A percentile compares a stretch with the other conserved stretches of the same genome.
phyloP scores from a whole-genome alignment of 2,888 invertebrate genomes.

The Cheilosia soror region DNA sequence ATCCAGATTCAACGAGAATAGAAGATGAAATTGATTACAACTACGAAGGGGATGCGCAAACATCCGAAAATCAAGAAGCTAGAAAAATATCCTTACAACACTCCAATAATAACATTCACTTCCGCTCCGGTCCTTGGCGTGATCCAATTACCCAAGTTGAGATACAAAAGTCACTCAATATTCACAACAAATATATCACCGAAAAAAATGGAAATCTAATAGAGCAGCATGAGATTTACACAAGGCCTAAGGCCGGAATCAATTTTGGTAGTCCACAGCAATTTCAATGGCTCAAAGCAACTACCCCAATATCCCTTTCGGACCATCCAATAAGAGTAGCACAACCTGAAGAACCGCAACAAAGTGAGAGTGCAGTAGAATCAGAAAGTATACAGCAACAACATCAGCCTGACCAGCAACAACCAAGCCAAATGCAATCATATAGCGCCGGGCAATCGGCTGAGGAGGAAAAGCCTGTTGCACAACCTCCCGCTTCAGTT shows the following conservation, averaged over 20 bases:
- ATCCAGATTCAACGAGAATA: not conserved
- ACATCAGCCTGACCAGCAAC: conserved; percentile 68
- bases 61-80: conserved; percentile 18
- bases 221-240: conserved; percentile 81
- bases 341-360: conserved; percentile 27
- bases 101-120: conserved; percentile 59
- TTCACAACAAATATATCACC: conserved; percentile 82
- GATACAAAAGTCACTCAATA: conserved; percentile 86
- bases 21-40: not conserved
- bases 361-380: conserved; percentile 3
- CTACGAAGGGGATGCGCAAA: not conserved
- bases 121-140: conserved; percentile 71
- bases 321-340: conserved; percentile 49
- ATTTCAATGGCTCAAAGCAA: not conserved
- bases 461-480: conserved; percentile 78
- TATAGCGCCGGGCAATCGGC: conserved; percentile 5
- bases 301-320: conserved; percentile 65
- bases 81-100: not conserved
- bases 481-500: conserved; percentile 84
- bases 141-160: conserved; percentile 85
- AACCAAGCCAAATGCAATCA: conserved; percentile 37
- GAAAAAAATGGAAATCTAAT: conserved; percentile 81
- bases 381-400: conserved; percentile 19
- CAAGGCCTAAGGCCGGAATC: not conserved
- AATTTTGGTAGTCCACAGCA: not conserved